These are phyloP conservation scores for Rousettus madagascariensis DNA, from an alignment of 2,797 vertebrate genomes.

Conservation along the genomic window DNA sequence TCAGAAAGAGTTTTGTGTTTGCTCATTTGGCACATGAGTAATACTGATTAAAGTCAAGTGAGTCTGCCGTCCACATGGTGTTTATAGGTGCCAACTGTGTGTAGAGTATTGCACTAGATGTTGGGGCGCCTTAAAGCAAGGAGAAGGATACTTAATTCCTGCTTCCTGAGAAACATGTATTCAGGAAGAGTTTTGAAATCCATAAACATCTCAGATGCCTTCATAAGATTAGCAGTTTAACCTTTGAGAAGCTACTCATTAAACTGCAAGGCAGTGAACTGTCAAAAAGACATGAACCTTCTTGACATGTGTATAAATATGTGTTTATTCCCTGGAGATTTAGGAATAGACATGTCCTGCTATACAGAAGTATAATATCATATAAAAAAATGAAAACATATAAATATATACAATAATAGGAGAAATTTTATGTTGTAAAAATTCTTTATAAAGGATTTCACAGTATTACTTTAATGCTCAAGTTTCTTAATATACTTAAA, in stretches of 20 bases:
- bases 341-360: neutral
- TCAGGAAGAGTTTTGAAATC: neutral
- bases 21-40: neutral
- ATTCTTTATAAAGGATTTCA: neutral
- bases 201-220: neutral
- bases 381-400: neutral
- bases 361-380: neutral
- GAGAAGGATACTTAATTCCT: too few relatives aligned
- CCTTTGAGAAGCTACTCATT: neutral
- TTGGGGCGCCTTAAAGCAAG: neutral
- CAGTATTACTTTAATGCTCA: neutral
- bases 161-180: neutral
- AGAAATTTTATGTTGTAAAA: neutral
- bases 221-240: neutral
- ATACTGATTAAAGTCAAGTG: neutral
- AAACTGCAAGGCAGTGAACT: neutral
- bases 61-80: neutral
- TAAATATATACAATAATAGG: neutral
- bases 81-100: neutral
- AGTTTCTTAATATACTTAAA: slow-evolving; percentile 4
- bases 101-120: too few relatives aligned
- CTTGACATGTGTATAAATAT: neutral
- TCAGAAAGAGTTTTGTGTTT: neutral
- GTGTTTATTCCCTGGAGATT: neutral
- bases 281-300: neutral